These are phyloP conservation scores for Mantis religiosa DNA, from an alignment of 2,888 invertebrate genomes.

Conservation along the genomic window DNA sequence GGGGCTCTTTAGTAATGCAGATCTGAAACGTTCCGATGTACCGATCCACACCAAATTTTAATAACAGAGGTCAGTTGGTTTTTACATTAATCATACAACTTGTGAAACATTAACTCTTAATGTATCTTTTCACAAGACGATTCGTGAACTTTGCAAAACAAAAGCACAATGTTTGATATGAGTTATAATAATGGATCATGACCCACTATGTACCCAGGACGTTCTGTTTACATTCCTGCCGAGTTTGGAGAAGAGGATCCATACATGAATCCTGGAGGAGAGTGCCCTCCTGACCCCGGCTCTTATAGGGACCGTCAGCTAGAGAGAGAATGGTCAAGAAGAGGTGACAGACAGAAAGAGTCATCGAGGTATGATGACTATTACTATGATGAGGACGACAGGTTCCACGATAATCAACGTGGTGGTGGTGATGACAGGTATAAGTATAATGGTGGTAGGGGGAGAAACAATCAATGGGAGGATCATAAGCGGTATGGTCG, in stretches of 20 bases:
- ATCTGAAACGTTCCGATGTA: not conserved
- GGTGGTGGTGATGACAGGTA: not conserved
- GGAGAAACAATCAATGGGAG: not conserved
- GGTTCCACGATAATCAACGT: not conserved
- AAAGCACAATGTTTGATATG: not conserved
- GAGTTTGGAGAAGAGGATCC: not conserved
- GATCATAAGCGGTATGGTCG: not conserved
- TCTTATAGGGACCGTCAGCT: not conserved
- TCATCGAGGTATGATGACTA: not conserved
- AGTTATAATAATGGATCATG: not conserved
- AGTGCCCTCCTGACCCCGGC: not conserved
- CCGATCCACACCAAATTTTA: not conserved
- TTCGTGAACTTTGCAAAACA: not conserved
- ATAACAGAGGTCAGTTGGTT: not conserved
- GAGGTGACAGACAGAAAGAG: not conserved
- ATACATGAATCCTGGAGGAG: not conserved
- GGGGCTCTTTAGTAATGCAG: not conserved
- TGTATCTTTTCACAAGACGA: not conserved
- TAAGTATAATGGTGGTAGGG: conserved; percentile 3
- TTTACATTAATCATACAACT: not conserved
- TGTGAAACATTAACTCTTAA: not conserved
- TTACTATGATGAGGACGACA: conserved; percentile 5
- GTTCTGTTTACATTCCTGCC: not conserved
- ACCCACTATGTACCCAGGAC: not conserved
- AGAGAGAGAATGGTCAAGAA: conserved; percentile 16